These are phyloP conservation scores for Macaria notata DNA, from an alignment of 2,888 invertebrate species.

Conservation along the genomic window DNA sequence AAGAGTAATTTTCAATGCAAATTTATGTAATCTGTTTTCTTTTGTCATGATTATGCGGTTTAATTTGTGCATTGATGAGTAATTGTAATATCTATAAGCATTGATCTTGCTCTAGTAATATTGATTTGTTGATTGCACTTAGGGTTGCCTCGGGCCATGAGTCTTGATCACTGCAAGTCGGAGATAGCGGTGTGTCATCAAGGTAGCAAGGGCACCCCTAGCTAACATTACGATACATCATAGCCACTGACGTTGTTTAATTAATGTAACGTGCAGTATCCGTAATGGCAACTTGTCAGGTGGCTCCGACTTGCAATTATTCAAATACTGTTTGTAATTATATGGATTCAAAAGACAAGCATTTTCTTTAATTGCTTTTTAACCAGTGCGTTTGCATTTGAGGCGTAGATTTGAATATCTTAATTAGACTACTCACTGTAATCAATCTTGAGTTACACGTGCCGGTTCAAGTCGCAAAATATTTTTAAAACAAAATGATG, in stretches of 20 bases:
- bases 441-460: slow-evolving; percentile 15
- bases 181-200: slow-evolving; percentile 52
- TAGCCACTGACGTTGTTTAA: not conserved
- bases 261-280: not conserved
- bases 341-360: not conserved
- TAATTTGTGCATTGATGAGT: no score
- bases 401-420: no score
- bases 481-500: slow-evolving; percentile 22
- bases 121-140: no score
- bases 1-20: no score
- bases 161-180: slow-evolving; percentile 36
- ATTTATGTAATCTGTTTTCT: no score
- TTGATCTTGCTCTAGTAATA: no score
- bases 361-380: not conserved
- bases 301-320: no score
- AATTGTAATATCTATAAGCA: no score
- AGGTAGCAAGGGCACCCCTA: slow-evolving; percentile 36
- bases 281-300: no score
- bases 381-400: not conserved
- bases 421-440: not conserved
- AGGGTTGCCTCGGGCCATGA: no score
- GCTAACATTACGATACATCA: slow-evolving; percentile 21
- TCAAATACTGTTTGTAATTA: not conserved
- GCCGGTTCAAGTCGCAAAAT: slow-evolving; percentile 8
- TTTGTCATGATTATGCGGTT: no score